Conservation (phyloP, 1,140 invertebrate genomes). For the Bombus soroeensis region DNA sequence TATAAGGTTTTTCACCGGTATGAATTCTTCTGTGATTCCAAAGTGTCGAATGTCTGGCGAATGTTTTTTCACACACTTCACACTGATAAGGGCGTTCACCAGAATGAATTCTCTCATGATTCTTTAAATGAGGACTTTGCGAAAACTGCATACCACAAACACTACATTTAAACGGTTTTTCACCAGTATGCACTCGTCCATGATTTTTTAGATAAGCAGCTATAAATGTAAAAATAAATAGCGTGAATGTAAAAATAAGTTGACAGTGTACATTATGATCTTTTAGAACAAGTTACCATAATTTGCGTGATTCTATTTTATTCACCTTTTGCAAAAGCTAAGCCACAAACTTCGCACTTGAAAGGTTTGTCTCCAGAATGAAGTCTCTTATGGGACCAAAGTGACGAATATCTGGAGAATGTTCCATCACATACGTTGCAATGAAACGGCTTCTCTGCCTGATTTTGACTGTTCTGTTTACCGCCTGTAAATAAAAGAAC, state of each 20-base stretch:
- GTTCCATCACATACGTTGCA: conserved; percentile 93
- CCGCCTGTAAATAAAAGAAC: conserved; percentile 79
- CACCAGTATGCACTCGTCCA: conserved; percentile 91
- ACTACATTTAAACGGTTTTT: conserved; percentile 94
- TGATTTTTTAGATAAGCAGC: conserved; percentile 96
- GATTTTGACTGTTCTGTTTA: conserved; percentile 84
- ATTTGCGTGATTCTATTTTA: conserved; percentile 7
- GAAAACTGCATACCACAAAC: conserved; percentile 95
- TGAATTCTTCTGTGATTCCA: conserved; percentile 97
- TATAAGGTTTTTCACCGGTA: conserved; percentile 95
- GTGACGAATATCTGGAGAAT: conserved; percentile 91
- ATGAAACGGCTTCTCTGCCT: conserved; percentile 91
- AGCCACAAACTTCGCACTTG: conserved; percentile 95
- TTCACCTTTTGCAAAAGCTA: conserved; percentile 93
- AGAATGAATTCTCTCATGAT: conserved; percentile 96
- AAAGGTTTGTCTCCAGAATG: conserved; percentile 95
- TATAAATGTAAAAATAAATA: conserved; percentile 53
- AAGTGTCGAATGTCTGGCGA: conserved; percentile 92
- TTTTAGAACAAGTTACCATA: not conserved
- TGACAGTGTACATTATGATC: not conserved
- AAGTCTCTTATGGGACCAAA: conserved; percentile 93
- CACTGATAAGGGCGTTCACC: conserved; percentile 95
- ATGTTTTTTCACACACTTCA: conserved; percentile 95
- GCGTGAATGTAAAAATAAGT: conserved; percentile 17
- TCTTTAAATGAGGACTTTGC: conserved; percentile 94